Percentiles rank a stretch among this genome's conserved stretches.
phyloP scores from a whole-genome alignment of 2,113 vertebrate genomes.

The Pygoscelis adeliae region DNA sequence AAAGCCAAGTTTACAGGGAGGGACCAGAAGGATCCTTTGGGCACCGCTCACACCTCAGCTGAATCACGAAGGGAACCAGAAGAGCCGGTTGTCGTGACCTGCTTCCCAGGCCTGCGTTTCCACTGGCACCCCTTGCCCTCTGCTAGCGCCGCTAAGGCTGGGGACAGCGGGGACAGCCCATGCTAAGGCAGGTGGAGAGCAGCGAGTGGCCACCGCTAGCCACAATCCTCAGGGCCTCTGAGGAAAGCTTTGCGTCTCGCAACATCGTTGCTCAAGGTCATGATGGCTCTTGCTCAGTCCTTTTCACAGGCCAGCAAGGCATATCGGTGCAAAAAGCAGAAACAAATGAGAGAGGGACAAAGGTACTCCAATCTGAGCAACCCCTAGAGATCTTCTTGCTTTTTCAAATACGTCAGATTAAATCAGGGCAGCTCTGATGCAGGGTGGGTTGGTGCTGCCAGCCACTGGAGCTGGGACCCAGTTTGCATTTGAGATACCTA shows the following conservation, averaged over 20 bases:
- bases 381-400: neutral
- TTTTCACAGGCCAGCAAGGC: neutral
- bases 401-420: neutral
- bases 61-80: conserved; percentile 47
- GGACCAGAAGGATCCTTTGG: neutral
- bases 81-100: conserved; percentile 46
- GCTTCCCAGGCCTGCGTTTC: conserved; percentile 14
- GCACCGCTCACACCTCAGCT: conserved; percentile 31
- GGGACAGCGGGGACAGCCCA: neutral
- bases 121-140: neutral
- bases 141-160: neutral
- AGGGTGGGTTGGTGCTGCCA: neutral
- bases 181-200: neutral
- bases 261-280: neutral
- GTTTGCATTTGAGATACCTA: conserved; percentile 11
- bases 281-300: neutral
- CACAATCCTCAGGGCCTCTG: neutral
- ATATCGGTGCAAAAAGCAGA: neutral
- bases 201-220: neutral
- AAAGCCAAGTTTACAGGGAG: neutral
- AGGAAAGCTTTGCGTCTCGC: neutral
- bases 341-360: conserved; percentile 4
- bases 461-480: neutral
- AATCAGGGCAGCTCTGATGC: conserved; percentile 37
- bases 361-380: neutral